Conservation (phyloP, 1,140 invertebrate species). For the Conus betulinus region DNA sequence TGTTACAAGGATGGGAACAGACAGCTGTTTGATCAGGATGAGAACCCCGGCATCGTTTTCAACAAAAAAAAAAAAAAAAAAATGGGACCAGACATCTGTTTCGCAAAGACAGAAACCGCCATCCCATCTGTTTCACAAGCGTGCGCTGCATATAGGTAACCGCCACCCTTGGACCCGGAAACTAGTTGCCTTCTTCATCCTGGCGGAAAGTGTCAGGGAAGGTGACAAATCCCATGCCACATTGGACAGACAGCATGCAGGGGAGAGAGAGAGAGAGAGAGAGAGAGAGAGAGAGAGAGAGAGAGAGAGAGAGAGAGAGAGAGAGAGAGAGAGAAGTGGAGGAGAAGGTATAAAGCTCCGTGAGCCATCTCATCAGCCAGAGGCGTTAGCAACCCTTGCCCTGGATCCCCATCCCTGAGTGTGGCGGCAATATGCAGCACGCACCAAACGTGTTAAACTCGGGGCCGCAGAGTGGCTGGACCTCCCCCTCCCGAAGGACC, state of each 20-base stretch:
- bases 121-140: no score
- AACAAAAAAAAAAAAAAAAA: no score
- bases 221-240: neutral
- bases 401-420: neutral
- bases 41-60: no score
- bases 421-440: constrained; percentile 17
- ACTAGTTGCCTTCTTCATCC: no score
- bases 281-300: neutral
- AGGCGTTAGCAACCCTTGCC: neutral
- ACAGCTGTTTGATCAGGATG: no score
- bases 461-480: neutral
- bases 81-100: no score
- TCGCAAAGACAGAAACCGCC: no score
- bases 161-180: no score
- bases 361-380: neutral
- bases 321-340: neutral
- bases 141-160: no score
- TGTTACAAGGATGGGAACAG: no score
- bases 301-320: neutral
- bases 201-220: neutral
- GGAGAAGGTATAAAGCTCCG: neutral
- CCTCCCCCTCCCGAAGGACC: neutral
- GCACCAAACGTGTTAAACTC: constrained; percentile 25
- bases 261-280: neutral
- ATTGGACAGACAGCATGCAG: neutral